Percentiles rank a stretch among this genome's conserved stretches.
phyloP scores from a whole-genome alignment of 2,888 invertebrate genomes.

The Archips crataeganus region DNA sequence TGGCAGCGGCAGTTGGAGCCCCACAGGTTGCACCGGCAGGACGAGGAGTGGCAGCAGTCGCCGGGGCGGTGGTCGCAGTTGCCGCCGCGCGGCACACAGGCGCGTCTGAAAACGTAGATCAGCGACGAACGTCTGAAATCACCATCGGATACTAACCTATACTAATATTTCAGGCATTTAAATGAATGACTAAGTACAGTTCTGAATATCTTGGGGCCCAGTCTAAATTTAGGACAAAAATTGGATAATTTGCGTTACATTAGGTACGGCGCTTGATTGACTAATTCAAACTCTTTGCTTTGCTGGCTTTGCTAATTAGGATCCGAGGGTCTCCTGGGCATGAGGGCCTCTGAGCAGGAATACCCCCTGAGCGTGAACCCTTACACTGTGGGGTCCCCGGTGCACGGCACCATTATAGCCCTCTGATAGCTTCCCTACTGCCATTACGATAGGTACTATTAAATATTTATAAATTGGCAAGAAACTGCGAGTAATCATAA shows the following conservation, averaged over 20 bases:
- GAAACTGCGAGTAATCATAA: not conserved
- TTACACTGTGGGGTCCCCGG: no score
- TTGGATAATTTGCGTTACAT: no score
- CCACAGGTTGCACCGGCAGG: slow-evolving; percentile 95
- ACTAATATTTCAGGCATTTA: slow-evolving; percentile 1
- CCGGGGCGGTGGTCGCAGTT: slow-evolving; percentile 94
- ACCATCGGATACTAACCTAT: slow-evolving; percentile 82
- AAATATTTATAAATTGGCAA: not conserved
- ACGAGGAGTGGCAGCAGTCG: slow-evolving; percentile 94
- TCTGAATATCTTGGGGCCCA: not conserved
- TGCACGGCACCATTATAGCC: no score
- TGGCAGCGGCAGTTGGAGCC: slow-evolving; percentile 95
- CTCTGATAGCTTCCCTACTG: not conserved
- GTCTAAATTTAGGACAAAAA: no score
- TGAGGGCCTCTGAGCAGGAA: no score
- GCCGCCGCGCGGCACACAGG: slow-evolving; percentile 92
- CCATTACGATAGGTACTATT: not conserved
- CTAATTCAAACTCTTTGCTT: no score
- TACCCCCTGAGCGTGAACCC: no score
- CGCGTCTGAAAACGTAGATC: slow-evolving; percentile 94
- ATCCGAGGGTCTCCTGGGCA: no score
- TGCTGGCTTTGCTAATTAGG: no score
- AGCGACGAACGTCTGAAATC: slow-evolving; percentile 93
- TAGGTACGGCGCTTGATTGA: no score
- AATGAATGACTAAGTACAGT: not conserved